Percentiles rank a stretch among this genome's conserved stretches.
phyloP scores from a whole-genome alignment of 2,888 invertebrate species.

The Tinea semifulvella region DNA sequence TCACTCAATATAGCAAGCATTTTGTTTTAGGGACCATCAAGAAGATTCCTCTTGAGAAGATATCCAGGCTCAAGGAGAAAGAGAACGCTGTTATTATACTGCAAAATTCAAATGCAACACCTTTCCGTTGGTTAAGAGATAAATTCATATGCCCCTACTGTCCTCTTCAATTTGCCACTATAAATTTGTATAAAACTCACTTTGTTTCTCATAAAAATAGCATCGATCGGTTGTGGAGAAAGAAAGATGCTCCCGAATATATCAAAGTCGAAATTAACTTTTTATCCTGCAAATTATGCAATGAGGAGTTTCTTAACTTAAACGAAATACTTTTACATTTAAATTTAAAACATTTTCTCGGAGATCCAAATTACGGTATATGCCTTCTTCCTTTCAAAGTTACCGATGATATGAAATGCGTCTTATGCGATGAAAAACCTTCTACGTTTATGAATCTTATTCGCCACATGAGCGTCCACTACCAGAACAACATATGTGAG shows the following conservation, averaged over 20 bases:
- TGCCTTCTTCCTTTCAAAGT: no score
- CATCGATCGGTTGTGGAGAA: neutral
- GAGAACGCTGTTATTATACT: neutral
- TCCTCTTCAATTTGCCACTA: neutral
- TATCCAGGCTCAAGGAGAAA: neutral
- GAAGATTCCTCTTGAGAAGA: neutral
- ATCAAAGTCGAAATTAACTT: no score
- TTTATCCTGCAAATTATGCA: no score
- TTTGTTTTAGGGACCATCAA: slow-evolving; percentile 4
- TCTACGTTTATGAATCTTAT: slow-evolving; percentile 1
- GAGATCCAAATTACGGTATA: no score
- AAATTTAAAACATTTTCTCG: no score
- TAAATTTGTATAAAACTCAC: no score
- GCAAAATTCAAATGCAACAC: neutral
- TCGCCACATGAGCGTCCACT: slow-evolving; percentile 27
- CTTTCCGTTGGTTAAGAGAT: slow-evolving; percentile 8
- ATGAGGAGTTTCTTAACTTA: no score
- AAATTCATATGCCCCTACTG: slow-evolving; percentile 11
- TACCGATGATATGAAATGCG: no score
- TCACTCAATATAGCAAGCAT: no score
- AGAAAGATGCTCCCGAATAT: no score
- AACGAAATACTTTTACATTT: no score
- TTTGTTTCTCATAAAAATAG: no score
- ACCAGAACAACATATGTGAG: slow-evolving; percentile 28
- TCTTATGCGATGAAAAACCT: neutral